Conservation (phyloP, 2,113 vertebrate genomes). For the Hemiscyllium ocellatum region DNA sequence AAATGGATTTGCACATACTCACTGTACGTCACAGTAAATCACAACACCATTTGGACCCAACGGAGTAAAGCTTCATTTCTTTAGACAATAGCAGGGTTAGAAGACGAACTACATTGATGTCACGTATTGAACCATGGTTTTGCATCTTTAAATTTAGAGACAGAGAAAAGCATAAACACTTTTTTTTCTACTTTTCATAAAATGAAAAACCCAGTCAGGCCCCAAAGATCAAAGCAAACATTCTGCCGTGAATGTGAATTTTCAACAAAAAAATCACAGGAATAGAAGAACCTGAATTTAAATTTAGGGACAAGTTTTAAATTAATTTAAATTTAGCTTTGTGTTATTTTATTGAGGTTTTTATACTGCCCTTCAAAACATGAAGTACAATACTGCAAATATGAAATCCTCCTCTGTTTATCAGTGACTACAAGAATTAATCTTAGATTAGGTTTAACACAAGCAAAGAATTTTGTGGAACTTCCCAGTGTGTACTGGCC, state of each 20-base stretch:
- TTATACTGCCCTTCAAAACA: not conserved
- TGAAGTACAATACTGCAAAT: not conserved
- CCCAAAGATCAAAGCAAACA: not conserved
- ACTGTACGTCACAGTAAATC: slow-evolving; percentile 71
- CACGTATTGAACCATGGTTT: slow-evolving; percentile 41
- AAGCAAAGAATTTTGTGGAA: not conserved
- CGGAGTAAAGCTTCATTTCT: slow-evolving; percentile 68
- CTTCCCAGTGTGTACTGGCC: not conserved
- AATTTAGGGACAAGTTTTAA: too few species aligned
- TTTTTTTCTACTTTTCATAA: not conserved
- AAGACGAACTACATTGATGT: slow-evolving; percentile 59
- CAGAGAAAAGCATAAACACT: not conserved
- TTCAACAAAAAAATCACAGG: not conserved
- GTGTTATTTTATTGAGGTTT: not conserved
- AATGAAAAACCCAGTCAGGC: not conserved
- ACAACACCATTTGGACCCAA: slow-evolving; percentile 64
- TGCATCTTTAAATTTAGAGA: not conserved
- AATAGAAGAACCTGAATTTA: not conserved
- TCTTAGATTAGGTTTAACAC: not conserved
- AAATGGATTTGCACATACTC: slow-evolving; percentile 51
- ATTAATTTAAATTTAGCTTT: not conserved
- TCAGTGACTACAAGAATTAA: not conserved
- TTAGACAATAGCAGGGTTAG: slow-evolving; percentile 67
- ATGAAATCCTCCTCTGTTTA: not conserved
- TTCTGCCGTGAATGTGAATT: not conserved